Percentiles rank a stretch among this genome's conserved stretches.
These are phyloP conservation scores for Globodera ellingtonae DNA, from an alignment of 1,140 invertebrate genomes.

Conservation along the genomic window DNA sequence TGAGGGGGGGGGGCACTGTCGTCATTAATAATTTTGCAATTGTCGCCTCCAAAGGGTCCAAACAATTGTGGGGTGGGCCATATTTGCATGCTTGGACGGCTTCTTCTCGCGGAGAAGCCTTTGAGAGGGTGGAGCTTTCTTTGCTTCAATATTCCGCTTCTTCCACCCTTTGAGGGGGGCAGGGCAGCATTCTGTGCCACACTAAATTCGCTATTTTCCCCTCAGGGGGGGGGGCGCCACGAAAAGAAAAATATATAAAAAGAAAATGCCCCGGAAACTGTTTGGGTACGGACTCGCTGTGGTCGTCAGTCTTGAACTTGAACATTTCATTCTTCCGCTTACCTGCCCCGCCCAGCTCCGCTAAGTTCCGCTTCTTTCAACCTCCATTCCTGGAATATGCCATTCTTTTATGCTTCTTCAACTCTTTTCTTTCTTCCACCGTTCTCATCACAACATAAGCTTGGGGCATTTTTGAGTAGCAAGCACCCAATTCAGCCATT, in stretches of 20 bases:
- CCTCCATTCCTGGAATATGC: background rate
- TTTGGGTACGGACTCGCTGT: no score
- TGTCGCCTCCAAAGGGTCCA: background rate
- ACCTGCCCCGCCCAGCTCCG: no score
- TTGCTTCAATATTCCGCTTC: background rate
- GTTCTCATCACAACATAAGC: no score
- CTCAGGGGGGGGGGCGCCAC: no score
- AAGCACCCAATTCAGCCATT: no score
- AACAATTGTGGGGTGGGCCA: background rate
- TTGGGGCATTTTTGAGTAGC: no score
- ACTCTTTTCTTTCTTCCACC: no score
- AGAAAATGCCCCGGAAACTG: no score
- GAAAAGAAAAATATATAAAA: no score
- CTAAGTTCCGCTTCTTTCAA: no score
- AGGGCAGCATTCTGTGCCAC: background rate
- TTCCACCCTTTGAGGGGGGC: background rate
- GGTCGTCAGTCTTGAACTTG: background rate
- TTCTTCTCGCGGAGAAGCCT: constrained; percentile 1
- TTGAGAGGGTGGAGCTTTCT: background rate
- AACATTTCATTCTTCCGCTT: background rate
- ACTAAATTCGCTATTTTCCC: background rate
- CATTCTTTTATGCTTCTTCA: no score
- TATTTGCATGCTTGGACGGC: constrained; percentile 4
- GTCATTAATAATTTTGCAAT: constrained; percentile 5
- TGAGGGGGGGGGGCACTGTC: background rate